Percentiles rank a stretch among this genome's conserved stretches.
These are phyloP conservation scores for Astropecten irregularis DNA, from an alignment of 53 echinoderm and acorn worm species.

Conservation along the genomic window DNA sequence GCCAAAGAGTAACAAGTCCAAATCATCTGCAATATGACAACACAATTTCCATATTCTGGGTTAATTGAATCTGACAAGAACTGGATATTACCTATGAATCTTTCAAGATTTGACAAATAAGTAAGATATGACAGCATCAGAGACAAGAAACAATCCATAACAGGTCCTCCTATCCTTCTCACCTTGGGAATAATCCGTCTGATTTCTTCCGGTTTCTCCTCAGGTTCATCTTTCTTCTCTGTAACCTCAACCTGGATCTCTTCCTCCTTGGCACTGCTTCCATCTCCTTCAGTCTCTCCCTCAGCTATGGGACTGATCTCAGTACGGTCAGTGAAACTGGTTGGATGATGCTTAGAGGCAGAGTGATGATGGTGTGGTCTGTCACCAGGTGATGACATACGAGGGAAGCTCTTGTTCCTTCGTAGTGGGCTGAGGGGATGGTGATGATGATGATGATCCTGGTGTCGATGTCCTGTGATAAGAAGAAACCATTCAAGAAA, in stretches of 20 bases:
- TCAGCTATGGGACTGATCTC: conserved; percentile 45
- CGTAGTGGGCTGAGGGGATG: conserved; percentile 43
- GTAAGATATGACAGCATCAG: no score
- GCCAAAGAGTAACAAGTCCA: no score
- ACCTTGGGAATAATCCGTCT: conserved; percentile 41
- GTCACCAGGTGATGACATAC: conserved; percentile 4
- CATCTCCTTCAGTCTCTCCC: conserved; percentile 25
- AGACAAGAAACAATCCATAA: no score
- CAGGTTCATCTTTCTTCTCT: neutral
- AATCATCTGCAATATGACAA: no score
- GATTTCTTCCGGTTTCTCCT: conserved; percentile 11
- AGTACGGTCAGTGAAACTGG: conserved; percentile 6
- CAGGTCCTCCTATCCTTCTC: neutral
- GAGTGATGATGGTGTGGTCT: conserved; percentile 3
- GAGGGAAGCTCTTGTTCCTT: conserved; percentile 43
- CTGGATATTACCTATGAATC: no score
- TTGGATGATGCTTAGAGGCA: neutral
- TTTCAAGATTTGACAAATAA: no score
- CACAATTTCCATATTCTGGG: no score
- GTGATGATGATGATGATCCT: conserved; percentile 40
- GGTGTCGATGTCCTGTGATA: conserved; percentile 21
- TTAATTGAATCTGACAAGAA: no score
- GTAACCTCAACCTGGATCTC: neutral
- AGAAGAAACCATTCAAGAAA: no score
- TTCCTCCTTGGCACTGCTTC: neutral